Base-by-base conservation (phyloP, 2,113 vertebrate species). In the Xenopus borealis region DNA sequence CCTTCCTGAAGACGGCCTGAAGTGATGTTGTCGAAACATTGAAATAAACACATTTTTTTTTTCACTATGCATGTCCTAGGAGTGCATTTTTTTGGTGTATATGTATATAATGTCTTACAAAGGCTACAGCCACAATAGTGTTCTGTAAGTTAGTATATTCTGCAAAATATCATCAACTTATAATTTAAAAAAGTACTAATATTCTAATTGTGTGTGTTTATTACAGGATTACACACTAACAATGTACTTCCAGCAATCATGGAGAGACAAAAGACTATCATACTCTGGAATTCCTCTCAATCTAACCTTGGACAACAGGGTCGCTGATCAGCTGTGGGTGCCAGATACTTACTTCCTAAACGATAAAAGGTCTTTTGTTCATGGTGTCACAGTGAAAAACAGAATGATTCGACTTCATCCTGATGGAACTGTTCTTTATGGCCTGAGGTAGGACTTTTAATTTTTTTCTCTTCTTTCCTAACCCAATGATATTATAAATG, bases 191-290 rank as follows among this genome's bases (percentile, higher is more conserved):
- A 16, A 16, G 2, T 50, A 50, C 3, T 27, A 27, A 50, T 50
- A 13, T 16, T 55, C 2, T 16, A 4, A 55, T 77, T 78, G 10
- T 46, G 63, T 77, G 78, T 72, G 80, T 18, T 62, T 84, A 77
- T 78, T 17, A 77, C 85, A 98, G 95, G 94, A 97, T 83, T 98
- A 98, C 80, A 98, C 95, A 62, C 90, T 98, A 81, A 97, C 95
- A 82, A 96, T 96, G 94, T 98, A 97, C 81, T 96, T 97, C 84
- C 95, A 97, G 81, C 95, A 98, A 81, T 95, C 94, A 12, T 97
- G 95, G 95, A 93, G 95, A 71, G 95, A 97, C 88, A 98, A 97
- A 89, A 92, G 95, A 20, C 89, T 97, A 7, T 97, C 95, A 61
- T 98, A 98, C 81, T 94, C 95, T 46, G 95, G 95, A 84, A 96